Evolutionary conservation across 2,113 vertebrate species (phyloP), one percentile per base, ranked within the genome.

Genomic region (Catharus bicknelli): DNA sequence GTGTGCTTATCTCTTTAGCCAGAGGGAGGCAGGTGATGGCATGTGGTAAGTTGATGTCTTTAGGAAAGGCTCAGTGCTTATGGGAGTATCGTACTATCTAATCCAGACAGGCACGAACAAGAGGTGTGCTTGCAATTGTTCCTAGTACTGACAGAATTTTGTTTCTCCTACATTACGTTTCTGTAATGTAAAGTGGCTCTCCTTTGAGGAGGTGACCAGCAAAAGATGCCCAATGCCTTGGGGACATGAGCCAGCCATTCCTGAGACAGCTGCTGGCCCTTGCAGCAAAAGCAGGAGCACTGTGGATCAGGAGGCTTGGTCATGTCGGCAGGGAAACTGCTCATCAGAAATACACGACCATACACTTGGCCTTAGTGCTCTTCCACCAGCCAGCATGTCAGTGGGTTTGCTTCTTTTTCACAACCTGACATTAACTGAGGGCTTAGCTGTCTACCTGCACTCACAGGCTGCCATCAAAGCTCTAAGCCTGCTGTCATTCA

Each of bases 181-280:
- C 34, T 34, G 23, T 27, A 34, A 36, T 1, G 3, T 16, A n/a
- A 48, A 38, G 23, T 14, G 55, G 23, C 5, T 53, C 38, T 58
- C 25, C 55, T 61, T 74, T 30, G 45, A 83, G 43, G 29, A 86
- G 19, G 9, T 22, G 54, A 50, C 18, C 48, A 55, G 53, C 43
- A 76, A 64, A 36, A 84, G 54, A 27, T 1, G 1, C 3, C 20
- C 34, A 9, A 4, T 17, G 51, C 26, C 68, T 6, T 1, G 0
- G 43, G 32, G 4, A 51, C 11, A 10, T 17, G 42, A 4, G 1
- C 20, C 29, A 64, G 22, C 12, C 25, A 29, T n/a, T 19, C 25
- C 55, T 50, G 48, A 29, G 55, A 80, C 17, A 58, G 18, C 9
- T 66, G 22, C 32, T 69, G 26, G 16, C 55, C 59, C 51, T 38